Evolutionary conservation across 2,797 vertebrate genomes (phyloP).

Genomic region (Argentina silus): DNA sequence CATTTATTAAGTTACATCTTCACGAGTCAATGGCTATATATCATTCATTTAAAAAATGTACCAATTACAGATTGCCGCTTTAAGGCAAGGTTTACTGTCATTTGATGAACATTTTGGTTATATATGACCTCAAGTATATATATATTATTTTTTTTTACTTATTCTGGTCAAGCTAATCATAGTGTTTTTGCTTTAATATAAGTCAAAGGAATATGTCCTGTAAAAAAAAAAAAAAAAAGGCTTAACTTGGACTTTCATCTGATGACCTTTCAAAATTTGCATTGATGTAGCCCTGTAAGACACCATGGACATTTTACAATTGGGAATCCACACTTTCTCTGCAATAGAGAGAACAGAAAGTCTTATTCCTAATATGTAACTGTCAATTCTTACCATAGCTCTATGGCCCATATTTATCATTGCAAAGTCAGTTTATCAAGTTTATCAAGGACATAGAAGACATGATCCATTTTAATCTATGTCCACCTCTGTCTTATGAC

Average conservation of each 20-base stretch:
- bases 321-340: conserved; percentile 48
- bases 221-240: conserved; percentile 20
- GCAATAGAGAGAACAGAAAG: conserved; percentile 54
- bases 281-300: conserved; percentile 51
- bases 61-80: too few relatives aligned
- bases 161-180: not conserved
- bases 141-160: too few relatives aligned
- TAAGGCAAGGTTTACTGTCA: too few relatives aligned
- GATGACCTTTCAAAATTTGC: conserved; percentile 45
- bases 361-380: conserved; percentile 26
- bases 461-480: not conserved
- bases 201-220: too few relatives aligned
- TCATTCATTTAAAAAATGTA: too few relatives aligned
- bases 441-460: not conserved
- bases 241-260: conserved; percentile 33
- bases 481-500: not conserved
- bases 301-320: conserved; percentile 19
- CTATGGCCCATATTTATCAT: conserved; percentile 24
- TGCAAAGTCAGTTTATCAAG: not conserved
- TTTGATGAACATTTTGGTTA: too few relatives aligned
- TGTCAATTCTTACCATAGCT: conserved; percentile 5
- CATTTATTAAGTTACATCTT: too few relatives aligned
- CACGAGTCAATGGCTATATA: too few relatives aligned
- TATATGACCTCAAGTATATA: too few relatives aligned
- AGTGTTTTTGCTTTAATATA: not conserved